A percentile compares a stretch with the other conserved stretches of the same genome.
These are phyloP conservation scores for Heteromormyrus szaboi DNA, from an alignment of 2,797 vertebrate species.

Conservation along the genomic window DNA sequence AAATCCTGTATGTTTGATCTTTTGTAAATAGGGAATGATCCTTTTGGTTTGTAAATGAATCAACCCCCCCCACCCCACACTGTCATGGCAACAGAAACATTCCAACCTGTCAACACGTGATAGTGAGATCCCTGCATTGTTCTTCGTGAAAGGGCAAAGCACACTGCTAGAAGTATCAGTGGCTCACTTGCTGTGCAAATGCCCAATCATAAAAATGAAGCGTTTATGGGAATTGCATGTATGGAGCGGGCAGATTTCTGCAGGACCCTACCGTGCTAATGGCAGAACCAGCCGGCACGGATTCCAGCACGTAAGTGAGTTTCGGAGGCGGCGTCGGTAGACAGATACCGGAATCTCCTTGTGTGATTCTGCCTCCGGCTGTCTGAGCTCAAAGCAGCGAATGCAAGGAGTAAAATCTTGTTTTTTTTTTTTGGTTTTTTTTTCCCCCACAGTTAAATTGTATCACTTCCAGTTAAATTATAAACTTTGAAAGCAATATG, in stretches of 20 bases:
- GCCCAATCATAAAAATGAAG: background rate
- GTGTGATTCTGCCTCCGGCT: background rate
- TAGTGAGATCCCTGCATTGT: background rate
- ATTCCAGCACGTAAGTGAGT: background rate
- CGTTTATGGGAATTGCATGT: background rate
- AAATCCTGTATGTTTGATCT: background rate
- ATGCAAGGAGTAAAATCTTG: background rate
- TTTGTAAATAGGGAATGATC: background rate
- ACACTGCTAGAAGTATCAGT: background rate
- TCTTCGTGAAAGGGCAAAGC: background rate
- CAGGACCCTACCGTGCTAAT: background rate
- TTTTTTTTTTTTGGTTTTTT: background rate
- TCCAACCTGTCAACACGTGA: background rate
- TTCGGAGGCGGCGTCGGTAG: background rate
- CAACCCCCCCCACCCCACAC: background rate
- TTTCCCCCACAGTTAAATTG: background rate
- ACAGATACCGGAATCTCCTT: background rate
- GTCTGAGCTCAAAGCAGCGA: background rate
- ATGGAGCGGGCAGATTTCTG: background rate
- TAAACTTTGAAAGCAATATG: background rate
- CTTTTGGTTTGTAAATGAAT: background rate
- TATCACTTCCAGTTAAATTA: background rate
- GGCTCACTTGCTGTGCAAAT: background rate
- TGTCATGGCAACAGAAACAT: conserved; percentile 6
- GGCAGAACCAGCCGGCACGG: background rate